These are phyloP conservation scores for Thalassophryne amazonica DNA, from an alignment of 2,797 vertebrate species.

Conservation along the genomic window DNA sequence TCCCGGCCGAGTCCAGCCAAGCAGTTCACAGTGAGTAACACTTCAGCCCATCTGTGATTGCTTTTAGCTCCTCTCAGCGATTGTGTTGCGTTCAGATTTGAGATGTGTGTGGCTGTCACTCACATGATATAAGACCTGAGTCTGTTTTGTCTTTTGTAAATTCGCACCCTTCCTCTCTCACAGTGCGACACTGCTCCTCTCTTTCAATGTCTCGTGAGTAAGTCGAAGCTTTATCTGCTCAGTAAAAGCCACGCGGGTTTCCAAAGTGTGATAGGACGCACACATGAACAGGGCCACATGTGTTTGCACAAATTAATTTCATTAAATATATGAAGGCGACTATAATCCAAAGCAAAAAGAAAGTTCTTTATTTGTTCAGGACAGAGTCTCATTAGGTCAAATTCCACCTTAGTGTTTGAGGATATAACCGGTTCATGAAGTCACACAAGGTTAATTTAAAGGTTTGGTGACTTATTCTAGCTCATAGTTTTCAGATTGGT, in stretches of 20 bases:
- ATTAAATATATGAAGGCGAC: conserved; percentile 20
- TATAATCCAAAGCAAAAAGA: conserved; percentile 22
- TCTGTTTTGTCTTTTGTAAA: conserved; percentile 34
- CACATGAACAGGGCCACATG: conserved; percentile 22
- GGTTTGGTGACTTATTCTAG: no score
- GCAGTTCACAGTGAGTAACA: conserved; percentile 76
- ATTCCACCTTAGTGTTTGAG: conserved; percentile 2
- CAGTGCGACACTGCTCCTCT: conserved; percentile 11
- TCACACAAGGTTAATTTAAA: background rate
- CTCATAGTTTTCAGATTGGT: no score
- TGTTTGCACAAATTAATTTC: conserved; percentile 46
- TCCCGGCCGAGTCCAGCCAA: conserved; percentile 41
- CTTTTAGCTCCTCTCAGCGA: conserved; percentile 1
- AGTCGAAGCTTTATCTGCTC: conserved; percentile 45
- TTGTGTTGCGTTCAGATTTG: background rate
- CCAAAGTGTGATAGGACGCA: conserved; percentile 29
- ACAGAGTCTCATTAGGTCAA: conserved; percentile 8
- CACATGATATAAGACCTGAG: conserved; percentile 8
- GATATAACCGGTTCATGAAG: conserved; percentile 9
- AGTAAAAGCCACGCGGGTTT: conserved; percentile 47
- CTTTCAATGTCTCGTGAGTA: conserved; percentile 28
- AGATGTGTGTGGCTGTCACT: conserved; percentile 20
- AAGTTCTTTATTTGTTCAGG: conserved; percentile 16
- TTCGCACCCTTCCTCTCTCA: conserved; percentile 44
- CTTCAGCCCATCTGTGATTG: background rate